phyloP scores from a whole-genome alignment of 2,113 vertebrate species.

The Microcebus lehilahytsara region DNA sequence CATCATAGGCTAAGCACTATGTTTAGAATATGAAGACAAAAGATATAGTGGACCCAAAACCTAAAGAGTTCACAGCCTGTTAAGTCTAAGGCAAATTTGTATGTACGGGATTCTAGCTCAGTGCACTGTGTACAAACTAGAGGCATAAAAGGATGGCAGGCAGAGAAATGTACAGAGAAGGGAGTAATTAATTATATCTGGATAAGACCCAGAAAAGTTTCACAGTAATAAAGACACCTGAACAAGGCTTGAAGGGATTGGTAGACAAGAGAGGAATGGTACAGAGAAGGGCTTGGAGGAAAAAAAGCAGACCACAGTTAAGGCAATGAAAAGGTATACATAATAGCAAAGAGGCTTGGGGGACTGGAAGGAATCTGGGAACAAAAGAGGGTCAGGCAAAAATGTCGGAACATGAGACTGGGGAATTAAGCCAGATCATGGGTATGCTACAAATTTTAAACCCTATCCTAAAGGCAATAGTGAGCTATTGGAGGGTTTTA shows the following conservation, averaged over 20 bases:
- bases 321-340: not conserved
- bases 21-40: not conserved
- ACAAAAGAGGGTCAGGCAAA: not conserved
- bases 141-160: not conserved
- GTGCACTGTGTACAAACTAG: not conserved
- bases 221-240: not conserved
- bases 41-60: not conserved
- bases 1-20: not conserved
- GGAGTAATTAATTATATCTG: not conserved
- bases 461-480: not conserved
- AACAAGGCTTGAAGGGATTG: not conserved
- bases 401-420: not conserved
- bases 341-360: not conserved
- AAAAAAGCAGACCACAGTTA: not conserved
- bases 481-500: not conserved
- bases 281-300: not conserved
- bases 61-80: not conserved
- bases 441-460: not conserved
- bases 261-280: not conserved
- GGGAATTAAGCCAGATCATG: not conserved
- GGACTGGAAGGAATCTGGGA: not conserved
- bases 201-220: not conserved
- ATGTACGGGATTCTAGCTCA: not conserved
- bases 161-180: conserved; percentile 1
- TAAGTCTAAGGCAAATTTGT: not conserved